Evolutionary conservation across 2,888 invertebrate genomes (phyloP).

Genomic region (Spilarctia lutea): DNA sequence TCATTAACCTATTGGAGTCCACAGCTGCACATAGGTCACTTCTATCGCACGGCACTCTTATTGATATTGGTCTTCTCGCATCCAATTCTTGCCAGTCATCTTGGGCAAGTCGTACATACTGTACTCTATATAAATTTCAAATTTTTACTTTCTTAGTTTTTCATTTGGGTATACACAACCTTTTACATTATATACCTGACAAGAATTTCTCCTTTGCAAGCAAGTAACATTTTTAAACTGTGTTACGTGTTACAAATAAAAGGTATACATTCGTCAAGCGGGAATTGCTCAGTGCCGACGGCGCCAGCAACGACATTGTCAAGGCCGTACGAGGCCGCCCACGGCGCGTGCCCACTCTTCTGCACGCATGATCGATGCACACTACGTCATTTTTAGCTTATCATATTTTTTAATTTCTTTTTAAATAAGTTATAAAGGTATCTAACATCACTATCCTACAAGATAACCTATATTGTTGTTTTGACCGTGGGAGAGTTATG

Average conservation of each 20-base stretch:
- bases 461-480: too few relatives aligned
- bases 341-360: conserved; percentile 54
- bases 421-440: neutral
- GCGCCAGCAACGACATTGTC: conserved; percentile 74
- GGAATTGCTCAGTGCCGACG: conserved; percentile 17
- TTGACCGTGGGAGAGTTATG: too few relatives aligned
- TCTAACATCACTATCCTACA: neutral
- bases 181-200: neutral
- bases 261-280: conserved; percentile 32
- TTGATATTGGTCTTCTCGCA: too few relatives aligned
- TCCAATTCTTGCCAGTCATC: too few relatives aligned
- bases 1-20: too few relatives aligned
- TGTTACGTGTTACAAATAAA: conserved; percentile 42
- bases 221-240: conserved; percentile 11
- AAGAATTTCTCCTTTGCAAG: neutral
- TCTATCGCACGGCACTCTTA: too few relatives aligned
- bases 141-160: too few relatives aligned
- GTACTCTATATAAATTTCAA: too few relatives aligned
- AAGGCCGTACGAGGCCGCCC: conserved; percentile 71
- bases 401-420: neutral
- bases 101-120: too few relatives aligned
- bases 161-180: neutral
- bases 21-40: too few relatives aligned
- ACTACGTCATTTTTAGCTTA: conserved; percentile 56
- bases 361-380: conserved; percentile 54